These are phyloP conservation scores for Chaetogeoica ovagalla DNA, from an alignment of 2,888 invertebrate species.

Conservation along the genomic window DNA sequence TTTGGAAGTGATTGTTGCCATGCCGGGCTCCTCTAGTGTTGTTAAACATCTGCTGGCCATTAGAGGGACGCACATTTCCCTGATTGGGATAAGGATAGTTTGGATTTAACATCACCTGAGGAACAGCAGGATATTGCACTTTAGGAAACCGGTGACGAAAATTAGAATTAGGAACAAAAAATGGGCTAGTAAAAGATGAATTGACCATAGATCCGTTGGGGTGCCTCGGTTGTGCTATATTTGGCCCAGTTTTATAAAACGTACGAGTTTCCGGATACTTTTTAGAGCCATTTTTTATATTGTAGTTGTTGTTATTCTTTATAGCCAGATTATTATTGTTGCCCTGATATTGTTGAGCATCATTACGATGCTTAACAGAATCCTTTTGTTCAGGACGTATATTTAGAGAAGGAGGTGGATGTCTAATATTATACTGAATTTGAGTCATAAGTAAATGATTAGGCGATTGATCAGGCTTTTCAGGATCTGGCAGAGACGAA, in stretches of 20 bases:
- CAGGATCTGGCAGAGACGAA: constrained; percentile 39
- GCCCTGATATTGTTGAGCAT: constrained; percentile 33
- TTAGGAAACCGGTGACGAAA: constrained; percentile 51
- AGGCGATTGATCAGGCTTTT: constrained; percentile 45
- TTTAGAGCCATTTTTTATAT: constrained; percentile 49
- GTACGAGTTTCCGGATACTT: constrained; percentile 44
- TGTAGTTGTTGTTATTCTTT: constrained; percentile 53
- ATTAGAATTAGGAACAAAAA: constrained; percentile 49
- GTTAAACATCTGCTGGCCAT: constrained; percentile 39
- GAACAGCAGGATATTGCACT: constrained; percentile 52
- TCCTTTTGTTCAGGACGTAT: constrained; percentile 44
- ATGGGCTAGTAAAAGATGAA: constrained; percentile 42
- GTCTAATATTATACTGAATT: constrained; percentile 50
- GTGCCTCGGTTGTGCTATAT: constrained; percentile 33
- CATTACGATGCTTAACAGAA: constrained; percentile 33
- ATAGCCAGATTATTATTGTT: constrained; percentile 54
- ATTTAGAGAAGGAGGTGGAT: constrained; percentile 42
- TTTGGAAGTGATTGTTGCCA: constrained; percentile 40
- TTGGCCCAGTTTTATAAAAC: constrained; percentile 49
- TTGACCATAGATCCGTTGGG: constrained; percentile 39
- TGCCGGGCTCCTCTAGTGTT: constrained; percentile 13
- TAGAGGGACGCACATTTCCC: constrained; percentile 42
- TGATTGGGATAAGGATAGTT: constrained; percentile 48
- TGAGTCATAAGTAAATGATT: constrained; percentile 50
- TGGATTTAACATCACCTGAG: constrained; percentile 52